Evolutionary conservation across 2,888 invertebrate species (phyloP), one percentile per base, ranked within the genome.

Genomic region (Macrosiphum euphorbiae): DNA sequence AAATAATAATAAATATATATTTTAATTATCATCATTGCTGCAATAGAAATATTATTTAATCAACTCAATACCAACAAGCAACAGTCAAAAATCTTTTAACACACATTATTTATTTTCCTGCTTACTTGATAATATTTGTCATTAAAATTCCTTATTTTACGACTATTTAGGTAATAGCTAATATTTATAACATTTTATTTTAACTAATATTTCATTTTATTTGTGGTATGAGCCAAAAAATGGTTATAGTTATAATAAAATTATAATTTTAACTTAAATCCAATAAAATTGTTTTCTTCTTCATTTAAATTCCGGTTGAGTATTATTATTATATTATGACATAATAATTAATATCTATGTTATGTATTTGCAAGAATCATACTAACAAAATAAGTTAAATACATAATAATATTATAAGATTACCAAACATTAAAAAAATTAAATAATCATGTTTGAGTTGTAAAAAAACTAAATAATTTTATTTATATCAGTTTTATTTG

Each of bases 11-110:
- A n/a, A n/a, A n/a, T n/a, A 16, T 61, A 44, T 61, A 20, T 44
- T n/a, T 67, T 90, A 35, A 11, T 90, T 90, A 78, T 78, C 26
- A 90, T 78, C 41, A 90, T 78, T 50, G 3, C 26, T 28, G 28
- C 28, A 28, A 52, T 20, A 78, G 26, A 20, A 90, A 78, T 41
- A 90, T 52, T 13, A 35, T 90, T 52, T 78, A 90, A 90, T 90
- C 84, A 55, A 41, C 24, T 50, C 67, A 26, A 78, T 78, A 55
- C 35, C 8, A 35, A 78, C 2, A 84, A 11, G 3, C 55, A 52
- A 55, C 78, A 55, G 52, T 41, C 55, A 41, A 55, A 41, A 90
- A 90, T 78, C 11, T n/a, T 78, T 78, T 41, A 41, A 52, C 3
- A 41, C 24, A 11, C 11, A 50, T 90, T 16, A 47, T 61, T 24